phyloP scores from a whole-genome alignment of 2,888 invertebrate species.

The Nephrotoma guestfalica region DNA sequence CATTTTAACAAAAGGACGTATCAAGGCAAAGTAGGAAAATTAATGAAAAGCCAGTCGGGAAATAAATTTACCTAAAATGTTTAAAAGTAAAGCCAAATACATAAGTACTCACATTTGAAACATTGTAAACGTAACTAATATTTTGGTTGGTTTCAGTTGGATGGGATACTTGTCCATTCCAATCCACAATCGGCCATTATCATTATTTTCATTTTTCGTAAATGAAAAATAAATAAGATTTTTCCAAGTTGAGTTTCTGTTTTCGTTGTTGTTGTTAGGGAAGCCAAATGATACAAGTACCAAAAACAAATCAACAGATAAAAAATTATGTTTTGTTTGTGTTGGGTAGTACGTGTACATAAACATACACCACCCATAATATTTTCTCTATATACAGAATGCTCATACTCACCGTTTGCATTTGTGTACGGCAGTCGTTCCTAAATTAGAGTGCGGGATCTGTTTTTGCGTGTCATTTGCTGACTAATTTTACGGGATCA shows the following conservation, averaged over 20 bases:
- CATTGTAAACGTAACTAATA: background rate
- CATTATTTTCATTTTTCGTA: background rate
- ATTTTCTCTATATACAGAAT: background rate
- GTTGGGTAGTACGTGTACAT: background rate
- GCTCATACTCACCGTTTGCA: background rate
- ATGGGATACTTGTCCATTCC: background rate
- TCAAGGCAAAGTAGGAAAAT: background rate
- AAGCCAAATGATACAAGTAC: background rate
- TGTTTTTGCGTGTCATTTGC: too few relatives aligned
- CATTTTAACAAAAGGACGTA: background rate
- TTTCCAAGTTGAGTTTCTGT: background rate
- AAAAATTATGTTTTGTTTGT: background rate
- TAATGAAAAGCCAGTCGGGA: background rate
- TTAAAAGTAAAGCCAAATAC: background rate
- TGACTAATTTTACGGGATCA: too few relatives aligned
- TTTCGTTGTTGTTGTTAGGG: background rate
- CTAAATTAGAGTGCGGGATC: too few relatives aligned
- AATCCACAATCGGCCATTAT: background rate
- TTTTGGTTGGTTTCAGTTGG: background rate
- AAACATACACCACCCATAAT: background rate
- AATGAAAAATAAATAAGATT: background rate
- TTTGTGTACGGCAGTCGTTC: background rate
- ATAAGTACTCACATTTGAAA: background rate
- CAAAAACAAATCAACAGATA: background rate
- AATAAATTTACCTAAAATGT: background rate